Base-by-base conservation (phyloP, 2,797 vertebrate genomes). In the Rhinella marina region DNA sequence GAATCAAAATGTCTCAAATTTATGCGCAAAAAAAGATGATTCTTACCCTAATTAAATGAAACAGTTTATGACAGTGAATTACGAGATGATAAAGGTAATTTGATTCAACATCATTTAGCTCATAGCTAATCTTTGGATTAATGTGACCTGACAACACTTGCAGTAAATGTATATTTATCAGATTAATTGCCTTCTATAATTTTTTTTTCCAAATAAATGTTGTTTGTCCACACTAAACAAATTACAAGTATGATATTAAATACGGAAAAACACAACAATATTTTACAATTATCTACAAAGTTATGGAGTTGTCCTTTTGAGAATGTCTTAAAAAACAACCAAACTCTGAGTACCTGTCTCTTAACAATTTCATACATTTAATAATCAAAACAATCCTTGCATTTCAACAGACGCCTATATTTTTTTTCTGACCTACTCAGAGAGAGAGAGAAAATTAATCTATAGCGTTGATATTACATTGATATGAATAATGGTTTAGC, bases 51-150 rank as follows among this genome's bases (percentile, higher is more conserved):
- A 89, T 86, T 86, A 86, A 59, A 82, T 59, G 91, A 92, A 92
- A 81, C 86, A 90, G 81, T 91, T 92, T 64, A 89, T 90, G 90
- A 91, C 91, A 92, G 87, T 79, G 80, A 78, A 93, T 88, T 84
- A 88, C 88, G 66, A 90, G 82, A 87, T 90, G 75, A 90, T 89
- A 89, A 91, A 88, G 88, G 84, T 91, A 90, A 92, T 91, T 91
- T 89, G 82, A 92, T 81, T 9, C 23, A 91, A 81, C 85, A 86
- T 84, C 78, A 86, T 79, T 86, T 86, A 78, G 84, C 88, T 89
- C 29, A 83, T 88, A 92, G 90, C 27, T 52, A 86, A 85, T 32
- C 76, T 90, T 27, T 88, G 81, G 89, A 80, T 91, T 92, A 85
- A 79, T 90, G 90, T 92, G 90, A 89, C 87, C 89, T 90, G 88